Evolutionary conservation across 2,888 invertebrate genomes (phyloP).

Genomic region (Eudasyphora cyanicolor): DNA sequence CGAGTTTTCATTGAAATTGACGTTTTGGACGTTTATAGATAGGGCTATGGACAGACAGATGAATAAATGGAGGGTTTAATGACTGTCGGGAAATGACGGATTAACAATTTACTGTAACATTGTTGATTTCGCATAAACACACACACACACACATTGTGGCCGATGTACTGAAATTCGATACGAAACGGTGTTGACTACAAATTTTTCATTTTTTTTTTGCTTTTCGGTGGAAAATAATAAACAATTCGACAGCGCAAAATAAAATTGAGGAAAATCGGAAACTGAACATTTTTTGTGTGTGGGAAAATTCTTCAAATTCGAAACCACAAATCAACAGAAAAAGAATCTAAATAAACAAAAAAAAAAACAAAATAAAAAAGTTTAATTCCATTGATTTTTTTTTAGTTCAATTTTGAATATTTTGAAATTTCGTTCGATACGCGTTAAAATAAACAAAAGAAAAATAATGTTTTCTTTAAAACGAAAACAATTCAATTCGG

Average conservation of each 20-base stretch:
- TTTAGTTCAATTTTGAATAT: background rate
- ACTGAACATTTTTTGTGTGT: background rate
- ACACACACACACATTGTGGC: background rate
- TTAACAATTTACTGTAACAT: slow-evolving; percentile 16
- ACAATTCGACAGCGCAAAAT: background rate
- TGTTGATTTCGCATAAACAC: slow-evolving; percentile 17
- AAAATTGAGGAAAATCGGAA: background rate
- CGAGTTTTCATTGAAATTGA: background rate
- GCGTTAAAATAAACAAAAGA: slow-evolving; percentile 40
- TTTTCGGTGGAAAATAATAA: slow-evolving; percentile 15
- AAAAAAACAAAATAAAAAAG: background rate
- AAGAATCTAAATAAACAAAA: background rate
- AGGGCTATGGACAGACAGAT: background rate
- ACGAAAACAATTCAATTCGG: background rate
- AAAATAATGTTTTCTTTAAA: slow-evolving; percentile 24
- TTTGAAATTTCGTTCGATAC: background rate
- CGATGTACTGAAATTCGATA: background rate
- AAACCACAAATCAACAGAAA: no score
- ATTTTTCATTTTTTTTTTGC: background rate
- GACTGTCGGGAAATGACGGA: background rate
- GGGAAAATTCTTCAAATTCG: background rate
- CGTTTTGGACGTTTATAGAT: no score
- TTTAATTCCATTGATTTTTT: background rate
- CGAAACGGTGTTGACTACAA: background rate
- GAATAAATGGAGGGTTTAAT: background rate